Conservation (phyloP, 2,113 vertebrate genomes). For the Oceanites oceanicus region DNA sequence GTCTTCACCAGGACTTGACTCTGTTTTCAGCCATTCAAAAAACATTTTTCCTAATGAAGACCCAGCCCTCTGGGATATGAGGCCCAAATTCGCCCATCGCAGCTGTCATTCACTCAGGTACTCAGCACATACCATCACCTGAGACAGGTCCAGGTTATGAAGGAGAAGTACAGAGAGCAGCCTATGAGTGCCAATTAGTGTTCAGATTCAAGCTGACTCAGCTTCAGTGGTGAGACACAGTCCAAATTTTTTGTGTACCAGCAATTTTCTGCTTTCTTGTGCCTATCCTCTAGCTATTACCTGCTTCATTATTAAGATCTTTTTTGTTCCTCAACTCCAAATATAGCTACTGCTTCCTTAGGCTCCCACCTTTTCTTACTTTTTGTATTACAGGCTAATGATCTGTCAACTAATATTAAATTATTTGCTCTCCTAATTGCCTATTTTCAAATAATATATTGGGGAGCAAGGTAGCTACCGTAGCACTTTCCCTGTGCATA, state of each 20-base stretch:
- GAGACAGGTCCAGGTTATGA: neutral
- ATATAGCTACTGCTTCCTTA: conserved; percentile 8
- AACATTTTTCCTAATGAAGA: neutral
- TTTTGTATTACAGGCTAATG: conserved; percentile 25
- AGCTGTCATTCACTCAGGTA: neutral
- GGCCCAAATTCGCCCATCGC: neutral
- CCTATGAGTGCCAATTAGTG: conserved; percentile 3
- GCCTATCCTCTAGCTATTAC: neutral
- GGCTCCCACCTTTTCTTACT: neutral
- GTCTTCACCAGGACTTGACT: neutral
- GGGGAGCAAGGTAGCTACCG: neutral
- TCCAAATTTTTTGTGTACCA: neutral
- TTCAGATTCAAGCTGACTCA: conserved; percentile 5
- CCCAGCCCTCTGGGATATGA: neutral
- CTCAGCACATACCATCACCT: neutral
- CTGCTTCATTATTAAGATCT: neutral
- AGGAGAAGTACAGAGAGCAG: neutral
- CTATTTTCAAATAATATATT: conserved; percentile 11
- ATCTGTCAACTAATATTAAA: conserved; percentile 42
- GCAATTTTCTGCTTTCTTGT: conserved; percentile 15
- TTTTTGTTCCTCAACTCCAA: neutral
- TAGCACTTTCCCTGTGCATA: neutral
- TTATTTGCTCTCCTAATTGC: conserved; percentile 47
- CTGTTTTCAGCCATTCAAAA: neutral
- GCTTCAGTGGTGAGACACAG: neutral